phyloP scores from a whole-genome alignment of 2,888 invertebrate species.

The Eupithecia pulchellata region DNA sequence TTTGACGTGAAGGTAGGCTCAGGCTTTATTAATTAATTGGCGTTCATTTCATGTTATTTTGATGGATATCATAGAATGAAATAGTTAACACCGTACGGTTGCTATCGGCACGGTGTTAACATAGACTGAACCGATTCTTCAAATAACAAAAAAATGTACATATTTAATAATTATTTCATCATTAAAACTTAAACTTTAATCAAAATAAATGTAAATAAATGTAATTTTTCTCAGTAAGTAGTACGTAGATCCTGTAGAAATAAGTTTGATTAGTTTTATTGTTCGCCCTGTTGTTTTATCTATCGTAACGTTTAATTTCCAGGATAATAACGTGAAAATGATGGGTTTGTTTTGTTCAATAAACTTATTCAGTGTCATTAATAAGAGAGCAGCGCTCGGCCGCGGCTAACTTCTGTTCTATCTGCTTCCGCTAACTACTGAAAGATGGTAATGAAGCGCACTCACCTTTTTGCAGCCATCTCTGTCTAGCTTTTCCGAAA shows the following conservation, averaged over 20 bases:
- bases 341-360: constrained; percentile 37
- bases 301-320: constrained; percentile 9
- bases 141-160: neutral
- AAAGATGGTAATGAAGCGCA: constrained; percentile 82
- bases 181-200: neutral
- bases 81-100: too few relatives aligned
- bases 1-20: constrained; percentile 27
- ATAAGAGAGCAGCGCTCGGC: constrained; percentile 69
- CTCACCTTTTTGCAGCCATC: constrained; percentile 71
- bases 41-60: constrained; percentile 16
- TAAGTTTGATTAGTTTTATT: neutral
- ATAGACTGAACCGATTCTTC: too few relatives aligned
- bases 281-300: neutral
- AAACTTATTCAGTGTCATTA: constrained; percentile 67
- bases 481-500: constrained; percentile 45
- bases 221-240: neutral
- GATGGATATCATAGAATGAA: neutral
- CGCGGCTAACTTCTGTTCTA: constrained; percentile 76
- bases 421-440: constrained; percentile 79
- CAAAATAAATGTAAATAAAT: too few relatives aligned
- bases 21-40: constrained; percentile 33
- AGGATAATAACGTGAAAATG: constrained; percentile 8
- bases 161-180: neutral
- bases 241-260: neutral
- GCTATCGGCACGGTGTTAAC: too few relatives aligned